These are phyloP conservation scores for Motacilla alba DNA, from an alignment of 2,113 vertebrate genomes.

Conservation along the genomic window DNA sequence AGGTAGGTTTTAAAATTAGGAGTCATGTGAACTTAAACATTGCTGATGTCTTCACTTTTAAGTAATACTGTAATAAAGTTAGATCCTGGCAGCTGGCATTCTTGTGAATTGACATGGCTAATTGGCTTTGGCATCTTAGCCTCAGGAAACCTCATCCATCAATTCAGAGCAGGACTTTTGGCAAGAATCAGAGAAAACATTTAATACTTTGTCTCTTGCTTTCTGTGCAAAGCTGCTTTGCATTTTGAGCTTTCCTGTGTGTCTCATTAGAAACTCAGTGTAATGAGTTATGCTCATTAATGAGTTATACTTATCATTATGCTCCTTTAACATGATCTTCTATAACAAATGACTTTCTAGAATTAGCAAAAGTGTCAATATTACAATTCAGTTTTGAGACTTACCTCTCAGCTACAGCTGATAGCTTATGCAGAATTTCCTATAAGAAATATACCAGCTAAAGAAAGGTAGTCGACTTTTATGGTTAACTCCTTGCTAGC, in stretches of 20 bases:
- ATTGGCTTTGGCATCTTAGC: constrained; percentile 71
- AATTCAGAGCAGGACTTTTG: constrained; percentile 43
- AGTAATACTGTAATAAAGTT: constrained; percentile 63
- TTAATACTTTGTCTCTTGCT: constrained; percentile 59
- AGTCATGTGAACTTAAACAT: constrained; percentile 53
- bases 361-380: not conserved
- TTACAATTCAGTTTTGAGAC: not conserved
- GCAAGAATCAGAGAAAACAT: constrained; percentile 55
- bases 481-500: not conserved
- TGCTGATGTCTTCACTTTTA: constrained; percentile 65
- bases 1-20: constrained; percentile 54
- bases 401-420: not conserved
- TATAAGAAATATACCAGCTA: not conserved
- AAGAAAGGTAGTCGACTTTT: not conserved
- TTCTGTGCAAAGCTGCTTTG: constrained; percentile 32
- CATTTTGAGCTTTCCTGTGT: not conserved
- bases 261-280: not conserved
- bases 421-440: not conserved
- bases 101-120: constrained; percentile 71
- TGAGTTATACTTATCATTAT: not conserved
- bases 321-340: not conserved
- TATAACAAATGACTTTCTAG: not conserved
- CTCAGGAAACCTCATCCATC: constrained; percentile 70
- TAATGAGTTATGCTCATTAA: too few species aligned
- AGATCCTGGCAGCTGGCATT: constrained; percentile 66